Base-by-base conservation (phyloP, 1,140 invertebrate genomes). In the Drosophila persimilis region DNA sequence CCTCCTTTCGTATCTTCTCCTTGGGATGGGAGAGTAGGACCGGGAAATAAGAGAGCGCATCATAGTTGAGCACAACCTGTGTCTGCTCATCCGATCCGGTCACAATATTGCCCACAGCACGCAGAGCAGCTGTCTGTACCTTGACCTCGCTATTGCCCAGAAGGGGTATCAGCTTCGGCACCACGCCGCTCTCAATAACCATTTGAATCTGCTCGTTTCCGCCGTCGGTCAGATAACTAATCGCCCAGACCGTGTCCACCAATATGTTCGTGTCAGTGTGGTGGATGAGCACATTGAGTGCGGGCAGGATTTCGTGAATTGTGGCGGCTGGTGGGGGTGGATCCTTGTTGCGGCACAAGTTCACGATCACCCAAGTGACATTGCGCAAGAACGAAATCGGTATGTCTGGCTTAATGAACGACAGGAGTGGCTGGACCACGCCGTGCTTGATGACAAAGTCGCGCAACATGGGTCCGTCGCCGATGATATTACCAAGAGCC, bases 41-140 rank as follows among this genome's bases (percentile, higher is more conserved):
- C 15, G 96, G 96, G 92, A 98, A 99, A 92, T 99, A 97, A 54
- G 95, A 95, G 8, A 99, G 93, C 15, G 98, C 98, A 80, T 97
- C 97, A 92, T 95, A 97, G 91, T 98, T 97, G 46, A 99, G 93
- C 29, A 99, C 98, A 52, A 96, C 94, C 93, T 99, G 98, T 6
- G 99, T 99, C 92, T 99, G 99, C 74, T 99, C 98, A 92, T 99
- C 99, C 1, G 98, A 98, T 20, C 99, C 99, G 11, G 99, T 99
- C 1, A 99, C 98, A 88, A 99, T 99, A 92, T 99, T 99, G 24
- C 99, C 99, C 13, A 99, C 97, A 11, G 98, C 98, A 77, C 98
- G 93, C 20, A 99, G 93, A 1, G 98, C 98, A 22, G 98, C 98
- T 6, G 98, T 99, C 93, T 99, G 97, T 8, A 98, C 97, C 94